Evolutionary conservation across 1,140 invertebrate genomes (phyloP).

Genomic region (Branchinecta lindahli): DNA sequence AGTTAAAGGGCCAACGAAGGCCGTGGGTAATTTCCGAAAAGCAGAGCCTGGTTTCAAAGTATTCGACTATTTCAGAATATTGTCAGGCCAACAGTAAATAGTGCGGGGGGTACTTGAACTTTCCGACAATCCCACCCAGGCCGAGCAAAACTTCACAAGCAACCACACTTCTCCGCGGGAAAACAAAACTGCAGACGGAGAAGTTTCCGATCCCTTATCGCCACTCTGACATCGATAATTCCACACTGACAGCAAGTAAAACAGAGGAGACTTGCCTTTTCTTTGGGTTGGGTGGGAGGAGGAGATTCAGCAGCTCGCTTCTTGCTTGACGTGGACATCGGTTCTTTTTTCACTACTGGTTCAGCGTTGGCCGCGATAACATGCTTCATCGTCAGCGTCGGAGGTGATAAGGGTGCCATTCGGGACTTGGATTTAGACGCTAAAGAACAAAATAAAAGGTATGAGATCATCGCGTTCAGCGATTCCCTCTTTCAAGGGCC

Average conservation of each 20-base stretch:
- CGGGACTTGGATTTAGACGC: background rate
- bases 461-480: background rate
- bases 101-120: no score
- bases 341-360: background rate
- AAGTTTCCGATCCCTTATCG: background rate
- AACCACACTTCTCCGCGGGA: background rate
- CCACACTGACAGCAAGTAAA: background rate
- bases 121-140: no score
- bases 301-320: background rate
- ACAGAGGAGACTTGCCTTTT: background rate
- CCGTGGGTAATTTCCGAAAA: no score
- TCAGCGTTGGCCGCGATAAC: background rate
- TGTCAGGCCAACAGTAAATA: no score
- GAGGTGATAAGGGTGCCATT: background rate
- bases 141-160: background rate
- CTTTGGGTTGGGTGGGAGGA: background rate
- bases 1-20: no score
- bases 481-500: background rate
- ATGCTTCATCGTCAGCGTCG: no score
- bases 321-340: background rate
- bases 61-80: no score
- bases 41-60: no score
- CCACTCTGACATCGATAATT: background rate
- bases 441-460: background rate
- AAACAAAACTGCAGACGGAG: background rate